Base-by-base conservation (phyloP, 2,797 vertebrate genomes). In the Stomatorhinus walkeri region DNA sequence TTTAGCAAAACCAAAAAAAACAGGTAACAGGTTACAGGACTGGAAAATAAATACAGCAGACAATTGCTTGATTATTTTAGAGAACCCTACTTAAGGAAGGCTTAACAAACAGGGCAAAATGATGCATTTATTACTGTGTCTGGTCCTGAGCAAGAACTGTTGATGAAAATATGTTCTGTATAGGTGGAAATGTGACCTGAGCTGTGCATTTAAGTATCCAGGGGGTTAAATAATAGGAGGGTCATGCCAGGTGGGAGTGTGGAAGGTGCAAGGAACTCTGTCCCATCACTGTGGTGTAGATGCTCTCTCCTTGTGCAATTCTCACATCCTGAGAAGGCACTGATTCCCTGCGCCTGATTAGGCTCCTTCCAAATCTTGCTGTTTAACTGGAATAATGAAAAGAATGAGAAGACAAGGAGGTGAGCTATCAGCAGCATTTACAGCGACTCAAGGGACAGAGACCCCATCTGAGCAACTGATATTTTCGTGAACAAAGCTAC, bases 101-200 rank as follows among this genome's bases (percentile, higher is more conserved):
- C 68, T 76, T 16, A 76, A 76, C 49, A 48, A 76, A 40, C 49
- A 52, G 88, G 51, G 87, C 79, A 89, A 85, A 36, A 72, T 61
- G 56, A 10, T 83, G n/a, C 4, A 36, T 59, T 46, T 61, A 36
- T 36, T 54, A 40, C 51, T 83, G 36, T 22, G 28, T 6, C 51
- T 22, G 19, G 79, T 8, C 76, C 46, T 2, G 14, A 83, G 32
- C 22, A 68, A 28, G 24, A 28, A 68, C 87, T 24, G n/a, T n/a
- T n/a, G n/a, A n/a, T n/a, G n/a, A n/a, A n/a, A 28, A 24, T 46
- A 28, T n/a, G 9, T 10, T 56, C 49, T 46, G 16, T 46, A 79
- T 32, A 81, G 32, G 9, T 32, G 49, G 46, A 81, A 51, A 40
- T 56, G 83, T 46, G 19, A 51, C 14, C 2, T 43, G 9, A 9